Conservation (phyloP, 2,113 vertebrate species). For the Trichechus manatus region DNA sequence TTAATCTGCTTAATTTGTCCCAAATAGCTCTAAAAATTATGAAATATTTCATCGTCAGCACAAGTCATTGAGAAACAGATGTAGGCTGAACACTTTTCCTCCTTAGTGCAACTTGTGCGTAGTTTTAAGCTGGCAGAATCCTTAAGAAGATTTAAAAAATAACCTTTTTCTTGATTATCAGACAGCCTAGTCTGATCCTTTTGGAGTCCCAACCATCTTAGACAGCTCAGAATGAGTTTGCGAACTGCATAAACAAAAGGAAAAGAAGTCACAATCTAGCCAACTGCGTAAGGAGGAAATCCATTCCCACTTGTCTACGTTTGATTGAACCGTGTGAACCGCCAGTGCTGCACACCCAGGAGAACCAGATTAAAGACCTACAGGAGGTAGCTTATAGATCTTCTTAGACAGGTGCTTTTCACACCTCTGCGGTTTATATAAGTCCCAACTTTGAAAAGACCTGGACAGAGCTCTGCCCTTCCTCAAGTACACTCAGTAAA, state of each 20-base stretch:
- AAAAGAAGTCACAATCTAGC: slow-evolving; percentile 58
- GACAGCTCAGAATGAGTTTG: slow-evolving; percentile 79
- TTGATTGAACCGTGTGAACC: slow-evolving; percentile 78
- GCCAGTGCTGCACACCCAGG: slow-evolving; percentile 40
- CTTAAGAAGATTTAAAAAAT: slow-evolving; percentile 48
- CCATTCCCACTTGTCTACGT: slow-evolving; percentile 75
- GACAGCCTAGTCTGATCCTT: slow-evolving; percentile 66
- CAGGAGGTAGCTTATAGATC: slow-evolving; percentile 71
- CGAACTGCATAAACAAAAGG: slow-evolving; percentile 68
- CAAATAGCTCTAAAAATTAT: slow-evolving; percentile 52
- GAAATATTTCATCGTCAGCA: slow-evolving; percentile 31
- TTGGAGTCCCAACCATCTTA: slow-evolving; percentile 72
- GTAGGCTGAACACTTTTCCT: background rate
- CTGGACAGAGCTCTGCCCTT: slow-evolving; percentile 69
- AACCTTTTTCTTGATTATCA: slow-evolving; percentile 53
- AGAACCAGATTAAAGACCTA: slow-evolving; percentile 78
- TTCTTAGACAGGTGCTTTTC: slow-evolving; percentile 85
- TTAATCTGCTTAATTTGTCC: slow-evolving; percentile 65
- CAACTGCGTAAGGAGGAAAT: slow-evolving; percentile 61
- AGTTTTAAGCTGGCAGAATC: slow-evolving; percentile 32
- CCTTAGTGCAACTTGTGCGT: background rate
- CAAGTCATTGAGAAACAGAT: slow-evolving; percentile 59
- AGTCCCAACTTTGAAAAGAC: slow-evolving; percentile 73
- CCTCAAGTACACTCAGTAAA: slow-evolving; percentile 65
- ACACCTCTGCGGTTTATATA: slow-evolving; percentile 83